phyloP scores from a whole-genome alignment of 2,888 invertebrate genomes.

The Kuschelorhynchus macadamiae region DNA sequence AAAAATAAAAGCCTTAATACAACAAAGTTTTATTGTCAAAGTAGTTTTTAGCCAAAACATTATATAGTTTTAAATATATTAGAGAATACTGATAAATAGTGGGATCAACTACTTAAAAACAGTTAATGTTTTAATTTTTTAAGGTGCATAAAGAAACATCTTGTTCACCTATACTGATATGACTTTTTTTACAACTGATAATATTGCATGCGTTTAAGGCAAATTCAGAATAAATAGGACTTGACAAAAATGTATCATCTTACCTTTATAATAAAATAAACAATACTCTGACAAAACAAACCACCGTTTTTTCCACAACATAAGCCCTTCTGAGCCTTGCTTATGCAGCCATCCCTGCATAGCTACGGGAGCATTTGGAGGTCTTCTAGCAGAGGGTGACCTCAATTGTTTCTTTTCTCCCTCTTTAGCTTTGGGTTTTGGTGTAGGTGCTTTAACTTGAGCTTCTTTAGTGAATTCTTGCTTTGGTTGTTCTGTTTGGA shows the following conservation, averaged over 20 bases:
- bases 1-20: no score
- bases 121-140: no score
- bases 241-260: constrained; percentile 50
- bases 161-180: no score
- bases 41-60: no score
- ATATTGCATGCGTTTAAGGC: no score
- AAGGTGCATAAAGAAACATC: no score
- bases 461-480: constrained; percentile 48
- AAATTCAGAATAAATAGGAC: no score
- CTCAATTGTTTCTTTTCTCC: constrained; percentile 72
- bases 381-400: constrained; percentile 88
- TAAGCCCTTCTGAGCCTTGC: constrained; percentile 93
- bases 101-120: no score
- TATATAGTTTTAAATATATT: no score
- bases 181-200: no score
- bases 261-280: constrained; percentile 94
- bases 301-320: constrained; percentile 96
- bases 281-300: constrained; percentile 95
- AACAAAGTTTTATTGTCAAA: no score
- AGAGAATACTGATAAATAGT: no score
- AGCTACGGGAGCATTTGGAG: constrained; percentile 87
- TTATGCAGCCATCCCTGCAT: constrained; percentile 93
- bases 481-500: constrained; percentile 54
- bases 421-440: constrained; percentile 58
- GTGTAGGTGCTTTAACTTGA: constrained; percentile 54